Conservation (phyloP, 2,888 invertebrate species). For the Odontocerum albicorne region DNA sequence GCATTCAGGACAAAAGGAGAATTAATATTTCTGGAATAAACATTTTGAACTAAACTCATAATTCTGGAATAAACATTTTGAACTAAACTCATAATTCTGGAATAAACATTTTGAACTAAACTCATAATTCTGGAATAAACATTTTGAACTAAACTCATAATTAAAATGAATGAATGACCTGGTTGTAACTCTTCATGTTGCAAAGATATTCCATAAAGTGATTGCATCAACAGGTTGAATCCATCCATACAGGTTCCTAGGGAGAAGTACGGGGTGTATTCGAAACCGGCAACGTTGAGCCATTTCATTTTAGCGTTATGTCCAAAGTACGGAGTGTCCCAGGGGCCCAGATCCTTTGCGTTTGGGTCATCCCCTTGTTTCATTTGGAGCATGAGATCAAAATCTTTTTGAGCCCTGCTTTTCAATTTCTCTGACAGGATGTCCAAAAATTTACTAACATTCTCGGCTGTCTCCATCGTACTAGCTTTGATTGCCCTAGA, state of each 20-base stretch:
- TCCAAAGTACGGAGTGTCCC: slow-evolving; percentile 90
- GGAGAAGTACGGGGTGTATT: slow-evolving; percentile 85
- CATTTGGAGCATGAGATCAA: slow-evolving; percentile 72
- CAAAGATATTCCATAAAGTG: slow-evolving; percentile 80
- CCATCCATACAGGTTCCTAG: slow-evolving; percentile 97
- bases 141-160: too few species aligned
- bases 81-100: too few species aligned
- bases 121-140: too few species aligned
- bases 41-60: too few species aligned
- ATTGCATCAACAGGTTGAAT: slow-evolving; percentile 82
- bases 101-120: too few species aligned
- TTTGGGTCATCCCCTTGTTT: slow-evolving; percentile 53
- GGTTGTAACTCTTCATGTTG: slow-evolving; percentile 70
- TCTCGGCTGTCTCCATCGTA: slow-evolving; percentile 78
- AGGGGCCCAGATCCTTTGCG: slow-evolving; percentile 56
- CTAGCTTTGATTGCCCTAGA: slow-evolving; percentile 83
- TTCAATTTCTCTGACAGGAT: slow-evolving; percentile 70
- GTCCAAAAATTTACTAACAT: slow-evolving; percentile 79
- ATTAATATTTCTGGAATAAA: too few species aligned
- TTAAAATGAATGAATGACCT: slow-evolving; percentile 49
- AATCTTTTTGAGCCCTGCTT: slow-evolving; percentile 73
- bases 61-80: too few species aligned
- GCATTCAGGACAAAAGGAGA: too few species aligned
- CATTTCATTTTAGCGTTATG: slow-evolving; percentile 72
- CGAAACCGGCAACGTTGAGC: slow-evolving; percentile 68